A percentile compares a stretch with the other conserved stretches of the same genome.
These are phyloP conservation scores for Harpegnathos saltator DNA, from an alignment of 1,140 invertebrate species.

Conservation along the genomic window DNA sequence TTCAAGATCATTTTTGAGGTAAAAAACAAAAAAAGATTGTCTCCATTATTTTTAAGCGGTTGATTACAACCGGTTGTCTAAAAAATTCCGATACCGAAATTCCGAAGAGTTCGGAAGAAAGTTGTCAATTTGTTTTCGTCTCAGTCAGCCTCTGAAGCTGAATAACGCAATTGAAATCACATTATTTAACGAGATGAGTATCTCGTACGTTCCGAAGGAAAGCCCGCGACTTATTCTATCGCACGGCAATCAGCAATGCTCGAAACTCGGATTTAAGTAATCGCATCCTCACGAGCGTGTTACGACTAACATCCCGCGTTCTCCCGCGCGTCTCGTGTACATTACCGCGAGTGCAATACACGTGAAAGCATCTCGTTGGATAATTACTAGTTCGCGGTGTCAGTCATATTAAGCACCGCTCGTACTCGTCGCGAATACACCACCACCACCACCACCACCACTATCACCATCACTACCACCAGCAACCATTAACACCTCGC, in stretches of 20 bases:
- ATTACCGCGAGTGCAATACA: slow-evolving; percentile 29
- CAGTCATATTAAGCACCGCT: slow-evolving; percentile 75
- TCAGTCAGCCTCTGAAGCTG: too few species aligned
- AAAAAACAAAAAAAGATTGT: too few species aligned
- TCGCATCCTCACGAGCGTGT: slow-evolving; percentile 25
- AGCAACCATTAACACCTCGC: slow-evolving; percentile 73
- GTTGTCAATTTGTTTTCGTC: too few species aligned
- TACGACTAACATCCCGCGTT: slow-evolving; percentile 8
- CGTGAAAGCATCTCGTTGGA: slow-evolving; percentile 59
- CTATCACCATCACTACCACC: slow-evolving; percentile 60
- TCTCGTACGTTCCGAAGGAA: slow-evolving; percentile 5
- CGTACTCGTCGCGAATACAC: slow-evolving; percentile 50
- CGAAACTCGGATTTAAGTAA: slow-evolving; percentile 29
- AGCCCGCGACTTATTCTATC: neutral
- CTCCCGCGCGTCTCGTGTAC: neutral
- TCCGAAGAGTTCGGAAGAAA: too few species aligned
- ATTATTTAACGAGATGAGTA: neutral
- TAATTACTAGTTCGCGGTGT: slow-evolving; percentile 74
- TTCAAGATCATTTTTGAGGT: too few species aligned
- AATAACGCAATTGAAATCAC: neutral
- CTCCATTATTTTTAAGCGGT: too few species aligned
- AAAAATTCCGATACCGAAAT: too few species aligned
- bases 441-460: slow-evolving; percentile 47
- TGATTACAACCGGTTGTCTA: too few species aligned
- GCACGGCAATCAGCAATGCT: neutral